Percentiles rank a stretch among this genome's conserved stretches.
These are phyloP conservation scores for Tineola bisselliella DNA, from an alignment of 2,888 invertebrate species.

Conservation along the genomic window DNA sequence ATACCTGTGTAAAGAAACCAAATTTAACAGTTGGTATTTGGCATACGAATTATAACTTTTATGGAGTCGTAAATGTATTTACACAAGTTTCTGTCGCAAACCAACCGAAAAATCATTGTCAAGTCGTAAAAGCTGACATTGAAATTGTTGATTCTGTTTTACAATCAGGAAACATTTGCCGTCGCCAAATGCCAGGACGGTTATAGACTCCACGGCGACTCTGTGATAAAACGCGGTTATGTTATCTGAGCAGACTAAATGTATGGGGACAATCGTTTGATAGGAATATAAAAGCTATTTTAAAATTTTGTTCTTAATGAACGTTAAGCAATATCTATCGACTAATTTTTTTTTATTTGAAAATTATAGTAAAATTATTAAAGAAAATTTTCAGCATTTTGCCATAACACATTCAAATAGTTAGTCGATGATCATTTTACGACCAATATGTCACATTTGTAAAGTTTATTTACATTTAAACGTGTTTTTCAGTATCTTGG, in stretches of 20 bases:
- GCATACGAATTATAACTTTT: too few species aligned
- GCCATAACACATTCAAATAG: not conserved
- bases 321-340: too few species aligned
- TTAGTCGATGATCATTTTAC: slow-evolving; percentile 31
- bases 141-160: slow-evolving; percentile 52
- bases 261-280: too few species aligned
- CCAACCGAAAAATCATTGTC: slow-evolving; percentile 34
- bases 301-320: too few species aligned
- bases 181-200: slow-evolving; percentile 33
- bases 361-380: too few species aligned
- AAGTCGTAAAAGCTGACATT: slow-evolving; percentile 57
- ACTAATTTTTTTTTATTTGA: too few species aligned
- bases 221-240: not conserved
- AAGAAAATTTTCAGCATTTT: not conserved
- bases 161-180: slow-evolving; percentile 42
- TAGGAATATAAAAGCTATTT: too few species aligned
- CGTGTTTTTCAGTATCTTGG: not conserved
- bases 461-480: not conserved
- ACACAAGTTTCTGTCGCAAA: not conserved
- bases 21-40: too few species aligned
- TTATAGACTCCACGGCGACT: slow-evolving; percentile 19
- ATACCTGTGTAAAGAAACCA: too few species aligned
- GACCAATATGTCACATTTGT: slow-evolving; percentile 20
- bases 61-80: not conserved
- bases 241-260: not conserved